Evolutionary conservation across 2,113 vertebrate species (phyloP).

Genomic region (Malurus alboscapulatus): DNA sequence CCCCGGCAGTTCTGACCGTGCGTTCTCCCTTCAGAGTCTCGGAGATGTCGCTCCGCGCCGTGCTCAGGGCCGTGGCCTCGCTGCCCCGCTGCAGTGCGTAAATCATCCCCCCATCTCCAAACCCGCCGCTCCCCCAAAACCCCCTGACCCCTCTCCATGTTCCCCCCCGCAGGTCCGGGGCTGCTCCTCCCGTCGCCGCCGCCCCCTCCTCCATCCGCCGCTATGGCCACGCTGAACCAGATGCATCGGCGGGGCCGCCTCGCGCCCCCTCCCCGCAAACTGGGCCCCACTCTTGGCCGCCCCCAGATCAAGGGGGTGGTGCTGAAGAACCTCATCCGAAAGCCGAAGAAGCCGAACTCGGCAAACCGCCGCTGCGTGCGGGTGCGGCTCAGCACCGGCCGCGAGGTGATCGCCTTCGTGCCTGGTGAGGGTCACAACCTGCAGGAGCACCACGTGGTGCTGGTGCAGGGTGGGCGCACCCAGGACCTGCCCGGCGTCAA

Average conservation of each 20-base stretch:
- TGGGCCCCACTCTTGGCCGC: slow-evolving; percentile 73
- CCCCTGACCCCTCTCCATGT: neutral
- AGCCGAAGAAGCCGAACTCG: slow-evolving; percentile 95
- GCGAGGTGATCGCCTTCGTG: slow-evolving; percentile 84
- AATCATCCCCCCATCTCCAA: neutral
- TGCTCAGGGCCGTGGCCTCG: neutral
- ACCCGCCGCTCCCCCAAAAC: rapidly evolving
- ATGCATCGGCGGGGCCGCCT: slow-evolving; percentile 84
- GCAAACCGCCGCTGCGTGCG: slow-evolving; percentile 91
- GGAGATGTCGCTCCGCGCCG: neutral
- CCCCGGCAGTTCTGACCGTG: rapidly evolving
- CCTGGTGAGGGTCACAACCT: slow-evolving; percentile 92
- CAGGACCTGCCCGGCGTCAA: slow-evolving; percentile 93
- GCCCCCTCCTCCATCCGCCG: rapidly evolving
- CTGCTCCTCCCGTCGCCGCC: neutral
- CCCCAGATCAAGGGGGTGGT: slow-evolving; percentile 89
- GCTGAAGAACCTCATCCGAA: slow-evolving; percentile 87
- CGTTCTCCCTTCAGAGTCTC: neutral
- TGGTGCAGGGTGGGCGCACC: slow-evolving; percentile 86
- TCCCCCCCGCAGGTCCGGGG: neutral
- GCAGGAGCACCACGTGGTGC: slow-evolving; percentile 91
- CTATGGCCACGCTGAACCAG: slow-evolving; percentile 94
- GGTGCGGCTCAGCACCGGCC: slow-evolving; percentile 85
- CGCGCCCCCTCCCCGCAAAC: neutral
- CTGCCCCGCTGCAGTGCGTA: neutral